These are phyloP conservation scores for Esperia sulphurella DNA, from an alignment of 2,888 invertebrate species.

Conservation along the genomic window DNA sequence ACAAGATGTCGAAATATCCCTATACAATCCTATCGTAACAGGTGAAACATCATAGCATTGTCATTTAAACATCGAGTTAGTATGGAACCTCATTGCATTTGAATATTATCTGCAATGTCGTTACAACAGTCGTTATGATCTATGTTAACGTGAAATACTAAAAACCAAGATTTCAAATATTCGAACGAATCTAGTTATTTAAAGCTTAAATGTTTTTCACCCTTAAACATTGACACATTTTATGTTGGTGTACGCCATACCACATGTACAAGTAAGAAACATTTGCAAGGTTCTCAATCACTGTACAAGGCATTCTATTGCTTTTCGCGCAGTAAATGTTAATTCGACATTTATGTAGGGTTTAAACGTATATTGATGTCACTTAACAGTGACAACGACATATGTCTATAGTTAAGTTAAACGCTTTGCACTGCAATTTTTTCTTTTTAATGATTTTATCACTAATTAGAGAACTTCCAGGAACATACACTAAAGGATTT, in stretches of 20 bases:
- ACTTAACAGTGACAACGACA: not conserved
- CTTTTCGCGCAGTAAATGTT: not conserved
- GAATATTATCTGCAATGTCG: too few species aligned
- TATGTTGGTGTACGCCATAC: too few species aligned
- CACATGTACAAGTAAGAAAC: not conserved
- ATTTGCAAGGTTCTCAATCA: not conserved
- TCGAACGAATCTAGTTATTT: not conserved
- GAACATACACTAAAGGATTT: not conserved
- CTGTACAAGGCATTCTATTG: not conserved
- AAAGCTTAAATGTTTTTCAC: not conserved
- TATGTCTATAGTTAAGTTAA: not conserved
- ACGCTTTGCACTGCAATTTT: not conserved
- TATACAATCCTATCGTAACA: not conserved
- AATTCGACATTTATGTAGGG: not conserved
- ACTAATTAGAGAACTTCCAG: not conserved
- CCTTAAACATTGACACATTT: not conserved
- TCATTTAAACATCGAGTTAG: too few species aligned
- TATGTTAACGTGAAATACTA: too few species aligned
- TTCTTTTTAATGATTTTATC: constrained; percentile 8
- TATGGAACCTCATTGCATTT: too few species aligned
- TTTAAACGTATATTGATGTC: not conserved
- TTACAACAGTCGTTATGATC: too few species aligned
- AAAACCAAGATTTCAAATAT: too few species aligned
- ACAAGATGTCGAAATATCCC: not conserved
- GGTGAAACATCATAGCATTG: too few species aligned